Percentiles rank a stretch among this genome's conserved stretches.
phyloP scores from a whole-genome alignment of 2,888 invertebrate species.

The Fissipunctia ypsillon region DNA sequence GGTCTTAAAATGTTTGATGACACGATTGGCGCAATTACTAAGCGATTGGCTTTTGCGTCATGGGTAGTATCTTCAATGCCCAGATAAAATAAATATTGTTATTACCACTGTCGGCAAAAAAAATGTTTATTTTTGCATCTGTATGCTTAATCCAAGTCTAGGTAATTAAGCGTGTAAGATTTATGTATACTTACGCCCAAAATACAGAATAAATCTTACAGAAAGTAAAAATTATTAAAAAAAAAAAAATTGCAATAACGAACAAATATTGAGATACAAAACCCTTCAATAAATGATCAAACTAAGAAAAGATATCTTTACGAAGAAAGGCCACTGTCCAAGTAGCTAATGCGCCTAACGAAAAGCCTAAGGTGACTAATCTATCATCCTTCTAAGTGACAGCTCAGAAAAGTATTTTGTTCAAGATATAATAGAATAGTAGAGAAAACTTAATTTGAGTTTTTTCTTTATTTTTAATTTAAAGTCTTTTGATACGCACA shows the following conservation, averaged over 20 bases:
- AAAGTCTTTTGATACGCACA: neutral
- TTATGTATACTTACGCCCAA: neutral
- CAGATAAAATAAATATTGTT: neutral
- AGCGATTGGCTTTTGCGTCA: neutral
- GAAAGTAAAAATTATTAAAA: neutral
- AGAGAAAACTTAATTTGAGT: slow-evolving; percentile 24
- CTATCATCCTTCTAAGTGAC: slow-evolving; percentile 57
- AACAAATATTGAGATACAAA: slow-evolving; percentile 18
- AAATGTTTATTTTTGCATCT: neutral
- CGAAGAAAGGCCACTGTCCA: slow-evolving; percentile 21
- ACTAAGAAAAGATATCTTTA: slow-evolving; percentile 29
- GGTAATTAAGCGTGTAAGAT: neutral
- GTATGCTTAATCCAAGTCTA: neutral
- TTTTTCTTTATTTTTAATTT: slow-evolving; percentile 22
- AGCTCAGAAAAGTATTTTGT: slow-evolving; percentile 54
- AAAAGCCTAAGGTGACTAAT: slow-evolving; percentile 44
- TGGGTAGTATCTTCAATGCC: neutral
- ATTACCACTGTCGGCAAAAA: neutral
- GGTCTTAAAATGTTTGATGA: neutral
- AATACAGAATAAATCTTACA: neutral
- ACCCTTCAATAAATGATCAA: slow-evolving; percentile 28
- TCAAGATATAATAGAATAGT: slow-evolving; percentile 38
- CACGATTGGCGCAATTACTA: neutral
- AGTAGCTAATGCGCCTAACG: slow-evolving; percentile 21
- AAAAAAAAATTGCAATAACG: neutral